phyloP scores from a whole-genome alignment of 1,140 invertebrate species.

The Ips nitidus region DNA sequence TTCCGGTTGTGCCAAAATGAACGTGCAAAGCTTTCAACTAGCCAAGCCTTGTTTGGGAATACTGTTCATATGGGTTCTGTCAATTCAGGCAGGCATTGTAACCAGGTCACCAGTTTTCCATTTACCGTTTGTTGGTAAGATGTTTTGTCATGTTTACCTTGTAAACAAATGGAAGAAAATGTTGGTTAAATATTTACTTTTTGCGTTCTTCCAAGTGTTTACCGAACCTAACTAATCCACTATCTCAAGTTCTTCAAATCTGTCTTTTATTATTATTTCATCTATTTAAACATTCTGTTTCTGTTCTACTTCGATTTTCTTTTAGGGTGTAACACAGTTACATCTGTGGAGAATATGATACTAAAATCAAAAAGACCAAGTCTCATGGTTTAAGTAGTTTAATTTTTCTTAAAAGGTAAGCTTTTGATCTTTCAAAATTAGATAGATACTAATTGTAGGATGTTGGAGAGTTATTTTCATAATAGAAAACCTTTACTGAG shows the following conservation, averaged over 20 bases:
- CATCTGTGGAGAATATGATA: constrained; percentile 9
- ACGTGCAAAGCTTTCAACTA: constrained; percentile 34
- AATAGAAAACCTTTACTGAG: neutral
- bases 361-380: neutral
- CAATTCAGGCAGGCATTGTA: constrained; percentile 40
- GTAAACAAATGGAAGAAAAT: too few species aligned
- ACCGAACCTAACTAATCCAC: neutral
- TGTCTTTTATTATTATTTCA: too few species aligned
- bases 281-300: too few species aligned
- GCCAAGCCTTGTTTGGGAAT: constrained; percentile 40
- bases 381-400: neutral
- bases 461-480: neutral
- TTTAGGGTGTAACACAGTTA: constrained; percentile 39
- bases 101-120: constrained; percentile 8
- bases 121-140: constrained; percentile 29
- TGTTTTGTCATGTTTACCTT: neutral
- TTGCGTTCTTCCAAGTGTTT: neutral
- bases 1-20: constrained; percentile 6
- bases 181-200: constrained; percentile 4
- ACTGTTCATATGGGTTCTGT: constrained; percentile 39
- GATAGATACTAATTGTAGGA: neutral
- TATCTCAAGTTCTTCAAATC: neutral
- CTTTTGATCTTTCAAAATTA: neutral
- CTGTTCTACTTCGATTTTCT: constrained; percentile 39
- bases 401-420: neutral